phyloP scores from a whole-genome alignment of 2,797 vertebrate species.

The Anguilla obscura region DNA sequence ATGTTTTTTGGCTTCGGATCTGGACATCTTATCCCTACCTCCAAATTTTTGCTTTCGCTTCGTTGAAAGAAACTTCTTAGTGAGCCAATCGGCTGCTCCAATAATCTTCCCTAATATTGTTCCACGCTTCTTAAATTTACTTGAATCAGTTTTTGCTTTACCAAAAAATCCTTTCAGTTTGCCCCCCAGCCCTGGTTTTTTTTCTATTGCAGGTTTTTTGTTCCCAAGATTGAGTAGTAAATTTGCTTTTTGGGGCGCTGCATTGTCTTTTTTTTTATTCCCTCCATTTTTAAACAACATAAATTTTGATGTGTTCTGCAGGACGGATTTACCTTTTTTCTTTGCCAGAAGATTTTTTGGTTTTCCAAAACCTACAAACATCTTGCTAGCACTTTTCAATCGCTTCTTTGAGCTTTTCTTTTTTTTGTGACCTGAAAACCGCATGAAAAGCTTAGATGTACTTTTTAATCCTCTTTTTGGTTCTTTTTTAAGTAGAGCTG shows the following conservation, averaged over 20 bases:
- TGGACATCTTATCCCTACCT: constrained; percentile 14
- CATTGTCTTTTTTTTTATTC: constrained; percentile 73
- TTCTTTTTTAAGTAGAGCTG: constrained; percentile 56
- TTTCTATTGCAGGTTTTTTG: constrained; percentile 61
- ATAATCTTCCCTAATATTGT: constrained; percentile 83
- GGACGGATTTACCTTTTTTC: constrained; percentile 78
- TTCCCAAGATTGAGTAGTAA: constrained; percentile 81
- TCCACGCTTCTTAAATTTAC: constrained; percentile 69
- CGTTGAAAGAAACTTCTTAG: constrained; percentile 79
- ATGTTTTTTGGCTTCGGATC: constrained; percentile 61
- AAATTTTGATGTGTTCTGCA: constrained; percentile 89
- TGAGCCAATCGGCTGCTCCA: constrained; percentile 88
- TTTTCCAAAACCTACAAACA: constrained; percentile 87
- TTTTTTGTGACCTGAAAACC: constrained; percentile 80
- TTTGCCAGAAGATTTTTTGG: constrained; percentile 69
- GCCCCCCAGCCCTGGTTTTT: constrained; percentile 52
- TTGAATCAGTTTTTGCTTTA: constrained; percentile 70
- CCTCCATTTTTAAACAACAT: constrained; percentile 87
- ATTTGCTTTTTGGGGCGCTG: constrained; percentile 62
- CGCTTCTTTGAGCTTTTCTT: constrained; percentile 83
- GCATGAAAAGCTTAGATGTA: constrained; percentile 89
- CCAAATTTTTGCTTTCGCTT: constrained; percentile 60
- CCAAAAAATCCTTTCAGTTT: constrained; percentile 80
- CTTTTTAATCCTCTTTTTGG: constrained; percentile 83
- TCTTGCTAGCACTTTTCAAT: constrained; percentile 86